Evolutionary conservation across 2,797 vertebrate genomes (phyloP).

Genomic region (Sebastes minor): DNA sequence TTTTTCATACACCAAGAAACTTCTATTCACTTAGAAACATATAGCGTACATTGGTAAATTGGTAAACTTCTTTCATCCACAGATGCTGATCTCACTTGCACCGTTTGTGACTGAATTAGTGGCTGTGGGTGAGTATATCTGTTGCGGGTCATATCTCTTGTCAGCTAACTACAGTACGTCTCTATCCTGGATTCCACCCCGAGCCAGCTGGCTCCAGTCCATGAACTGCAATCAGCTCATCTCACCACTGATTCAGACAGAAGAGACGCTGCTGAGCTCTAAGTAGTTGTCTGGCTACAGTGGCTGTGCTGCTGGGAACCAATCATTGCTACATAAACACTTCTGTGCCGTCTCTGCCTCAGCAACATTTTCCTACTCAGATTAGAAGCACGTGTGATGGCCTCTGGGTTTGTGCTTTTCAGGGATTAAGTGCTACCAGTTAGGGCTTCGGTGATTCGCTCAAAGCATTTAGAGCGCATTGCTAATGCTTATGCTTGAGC

Average conservation of each 20-base stretch:
- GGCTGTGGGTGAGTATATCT: neutral
- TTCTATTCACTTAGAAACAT: neutral
- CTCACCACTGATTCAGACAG: neutral
- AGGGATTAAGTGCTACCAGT: neutral
- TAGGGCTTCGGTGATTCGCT: constrained; percentile 2
- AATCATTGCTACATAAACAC: constrained; percentile 7
- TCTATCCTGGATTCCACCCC: neutral
- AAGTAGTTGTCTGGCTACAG: constrained; percentile 17
- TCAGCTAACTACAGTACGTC: neutral
- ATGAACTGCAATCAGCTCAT: constrained; percentile 17
- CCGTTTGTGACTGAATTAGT: no score
- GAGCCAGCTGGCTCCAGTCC: constrained; percentile 28
- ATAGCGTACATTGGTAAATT: no score
- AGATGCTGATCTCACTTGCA: neutral
- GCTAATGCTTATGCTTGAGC: neutral
- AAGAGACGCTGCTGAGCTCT: neutral
- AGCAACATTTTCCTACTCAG: neutral
- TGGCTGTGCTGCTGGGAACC: constrained; percentile 6
- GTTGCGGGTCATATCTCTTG: neutral
- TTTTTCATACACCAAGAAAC: neutral
- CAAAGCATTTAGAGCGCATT: neutral
- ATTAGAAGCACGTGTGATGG: neutral
- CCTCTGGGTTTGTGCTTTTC: constrained; percentile 27
- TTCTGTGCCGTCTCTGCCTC: constrained; percentile 6
- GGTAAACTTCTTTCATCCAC: neutral